phyloP scores from a whole-genome alignment of 2,113 vertebrate species.

The Anarrhichthys ocellatus region DNA sequence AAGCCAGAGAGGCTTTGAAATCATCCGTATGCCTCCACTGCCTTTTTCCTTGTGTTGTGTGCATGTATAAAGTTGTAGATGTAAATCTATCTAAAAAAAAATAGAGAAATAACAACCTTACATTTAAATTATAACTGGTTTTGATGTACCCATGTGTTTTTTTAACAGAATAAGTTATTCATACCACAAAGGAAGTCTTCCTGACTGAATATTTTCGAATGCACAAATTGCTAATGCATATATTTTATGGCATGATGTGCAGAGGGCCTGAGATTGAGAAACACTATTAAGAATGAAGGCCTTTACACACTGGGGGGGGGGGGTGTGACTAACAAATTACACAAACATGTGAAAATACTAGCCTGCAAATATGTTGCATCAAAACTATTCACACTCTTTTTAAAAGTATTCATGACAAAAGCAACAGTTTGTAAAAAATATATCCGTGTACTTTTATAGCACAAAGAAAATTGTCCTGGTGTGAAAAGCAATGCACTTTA shows the following conservation, averaged over 20 bases:
- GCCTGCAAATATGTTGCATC: no score
- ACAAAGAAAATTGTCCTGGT: no score
- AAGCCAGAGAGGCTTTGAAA: constrained; percentile 36
- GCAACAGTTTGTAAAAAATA: no score
- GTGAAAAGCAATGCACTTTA: no score
- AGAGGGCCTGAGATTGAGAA: no score
- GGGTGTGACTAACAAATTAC: no score
- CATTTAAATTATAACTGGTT: constrained; percentile 10
- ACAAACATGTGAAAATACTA: no score
- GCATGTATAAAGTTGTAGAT: background rate
- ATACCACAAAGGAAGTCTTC: background rate
- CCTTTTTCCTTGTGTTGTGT: background rate
- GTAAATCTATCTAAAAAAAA: background rate
- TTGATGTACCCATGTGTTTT: constrained; percentile 19
- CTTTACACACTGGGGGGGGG: no score
- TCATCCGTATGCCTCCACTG: constrained; percentile 19
- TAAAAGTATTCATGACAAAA: no score
- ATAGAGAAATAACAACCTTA: background rate
- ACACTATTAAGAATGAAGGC: background rate
- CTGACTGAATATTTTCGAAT: constrained; percentile 14
- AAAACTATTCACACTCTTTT: no score
- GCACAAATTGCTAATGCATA: background rate
- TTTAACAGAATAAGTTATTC: constrained; percentile 6
- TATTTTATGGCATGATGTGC: background rate
- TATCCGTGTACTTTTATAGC: no score